Conservation (phyloP, 1,140 invertebrate genomes). For the Drosophila arizonae region DNA sequence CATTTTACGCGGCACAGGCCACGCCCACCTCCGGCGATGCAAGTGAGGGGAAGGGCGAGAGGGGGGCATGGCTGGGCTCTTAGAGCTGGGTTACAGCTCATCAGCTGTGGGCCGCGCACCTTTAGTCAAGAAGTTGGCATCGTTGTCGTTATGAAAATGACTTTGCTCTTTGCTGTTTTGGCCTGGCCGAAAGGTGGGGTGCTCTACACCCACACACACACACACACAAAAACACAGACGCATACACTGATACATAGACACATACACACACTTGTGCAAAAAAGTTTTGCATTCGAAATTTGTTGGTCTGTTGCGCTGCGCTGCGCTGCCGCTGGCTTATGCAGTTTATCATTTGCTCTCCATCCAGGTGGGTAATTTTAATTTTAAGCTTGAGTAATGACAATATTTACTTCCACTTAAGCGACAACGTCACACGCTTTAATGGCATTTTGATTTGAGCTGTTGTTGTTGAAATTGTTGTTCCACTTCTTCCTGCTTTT, state of each 20-base stretch:
- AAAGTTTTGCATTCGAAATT: conserved; percentile 81
- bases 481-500: not conserved
- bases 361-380: conserved; percentile 81
- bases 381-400: conserved; percentile 83
- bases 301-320: conserved; percentile 60
- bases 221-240: not conserved
- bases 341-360: conserved; percentile 82
- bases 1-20: conserved; percentile 58
- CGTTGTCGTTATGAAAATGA: conserved; percentile 81
- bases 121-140: conserved; percentile 72
- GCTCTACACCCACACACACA: not conserved
- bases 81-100: conserved; percentile 53
- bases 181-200: conserved; percentile 6
- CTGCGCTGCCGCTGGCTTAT: conserved; percentile 61
- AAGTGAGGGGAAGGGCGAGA: not conserved
- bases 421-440: conserved; percentile 75
- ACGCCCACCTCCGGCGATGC: conserved; percentile 1
- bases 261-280: conserved; percentile 49
- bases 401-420: conserved; percentile 81
- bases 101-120: conserved; percentile 57
- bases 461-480: conserved; percentile 20
- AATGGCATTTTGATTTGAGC: conserved; percentile 80
- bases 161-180: conserved; percentile 72
- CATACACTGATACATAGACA: not conserved
- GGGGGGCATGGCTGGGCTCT: not conserved